phyloP scores from a whole-genome alignment of 2,888 invertebrate species.

The Hedychridium roseum region DNA sequence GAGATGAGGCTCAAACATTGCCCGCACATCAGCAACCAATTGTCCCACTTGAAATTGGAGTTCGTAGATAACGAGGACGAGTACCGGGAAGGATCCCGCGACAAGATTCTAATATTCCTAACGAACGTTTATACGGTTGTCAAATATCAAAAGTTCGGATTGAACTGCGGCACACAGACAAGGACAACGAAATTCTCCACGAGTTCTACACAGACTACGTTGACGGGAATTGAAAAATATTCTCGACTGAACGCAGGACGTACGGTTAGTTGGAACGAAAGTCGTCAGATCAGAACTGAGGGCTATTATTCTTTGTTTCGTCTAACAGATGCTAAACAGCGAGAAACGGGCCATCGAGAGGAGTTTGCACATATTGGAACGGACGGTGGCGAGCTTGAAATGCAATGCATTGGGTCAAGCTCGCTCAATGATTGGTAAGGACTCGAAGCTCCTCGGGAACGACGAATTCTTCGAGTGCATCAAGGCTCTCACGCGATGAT shows the following conservation, averaged over 20 bases:
- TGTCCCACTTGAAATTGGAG: conserved; percentile 30
- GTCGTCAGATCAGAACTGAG: not conserved
- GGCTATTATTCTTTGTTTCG: conserved; percentile 10
- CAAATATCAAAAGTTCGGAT: too few species aligned
- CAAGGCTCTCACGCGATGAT: conserved; percentile 31
- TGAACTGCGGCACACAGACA: conserved; percentile 44
- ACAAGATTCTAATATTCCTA: conserved; percentile 37
- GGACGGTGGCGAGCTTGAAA: conserved; percentile 41
- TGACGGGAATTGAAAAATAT: conserved; percentile 33
- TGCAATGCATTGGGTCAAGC: conserved; percentile 39
- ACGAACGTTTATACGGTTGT: conserved; percentile 31
- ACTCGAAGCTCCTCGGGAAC: conserved; percentile 33
- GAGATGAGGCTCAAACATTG: conserved; percentile 39
- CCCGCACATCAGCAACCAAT: not conserved
- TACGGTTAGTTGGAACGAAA: conserved; percentile 29
- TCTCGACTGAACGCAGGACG: conserved; percentile 37
- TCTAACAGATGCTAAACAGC: conserved; percentile 48
- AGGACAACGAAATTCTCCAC: conserved; percentile 23
- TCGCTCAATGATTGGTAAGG: conserved; percentile 34
- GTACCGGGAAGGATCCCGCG: conserved; percentile 31
- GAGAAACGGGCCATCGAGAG: conserved; percentile 52
- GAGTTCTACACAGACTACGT: conserved; percentile 38
- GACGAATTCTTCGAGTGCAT: conserved; percentile 45
- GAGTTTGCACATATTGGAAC: conserved; percentile 45
- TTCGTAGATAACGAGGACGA: conserved; percentile 40